phyloP scores from a whole-genome alignment of 2,113 vertebrate species.

The Colius striatus region DNA sequence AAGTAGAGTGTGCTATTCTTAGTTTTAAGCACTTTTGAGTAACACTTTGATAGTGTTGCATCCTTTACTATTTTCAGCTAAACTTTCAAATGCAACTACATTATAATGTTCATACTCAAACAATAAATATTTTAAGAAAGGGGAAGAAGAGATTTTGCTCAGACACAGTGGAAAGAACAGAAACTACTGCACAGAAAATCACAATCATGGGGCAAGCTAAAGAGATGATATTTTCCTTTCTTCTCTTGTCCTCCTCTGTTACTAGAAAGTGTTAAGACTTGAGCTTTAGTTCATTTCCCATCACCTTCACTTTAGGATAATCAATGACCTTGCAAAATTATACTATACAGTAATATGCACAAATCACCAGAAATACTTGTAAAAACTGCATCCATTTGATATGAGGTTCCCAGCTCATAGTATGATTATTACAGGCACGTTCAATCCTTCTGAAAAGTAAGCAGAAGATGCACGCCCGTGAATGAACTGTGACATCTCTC shows the following conservation, averaged over 20 bases:
- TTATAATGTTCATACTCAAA: background rate
- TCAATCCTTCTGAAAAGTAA: background rate
- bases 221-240: background rate
- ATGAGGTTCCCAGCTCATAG: background rate
- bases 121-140: conserved; percentile 7
- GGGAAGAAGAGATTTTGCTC: background rate
- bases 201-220: background rate
- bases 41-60: background rate
- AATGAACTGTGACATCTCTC: background rate
- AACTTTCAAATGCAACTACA: background rate
- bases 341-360: background rate
- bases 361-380: background rate
- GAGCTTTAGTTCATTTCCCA: background rate
- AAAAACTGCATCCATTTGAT: background rate
- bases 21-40: background rate
- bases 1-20: background rate
- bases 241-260: background rate
- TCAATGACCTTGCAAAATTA: background rate
- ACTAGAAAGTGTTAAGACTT: background rate
- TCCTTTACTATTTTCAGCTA: background rate
- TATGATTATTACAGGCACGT: background rate
- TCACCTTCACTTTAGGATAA: background rate
- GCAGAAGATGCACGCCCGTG: background rate
- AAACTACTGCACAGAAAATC: background rate
- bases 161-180: background rate